A percentile compares a stretch with the other conserved stretches of the same genome.
Evolutionary conservation across 2,888 invertebrate species (phyloP).

Genomic region (Diaperis boleti): DNA sequence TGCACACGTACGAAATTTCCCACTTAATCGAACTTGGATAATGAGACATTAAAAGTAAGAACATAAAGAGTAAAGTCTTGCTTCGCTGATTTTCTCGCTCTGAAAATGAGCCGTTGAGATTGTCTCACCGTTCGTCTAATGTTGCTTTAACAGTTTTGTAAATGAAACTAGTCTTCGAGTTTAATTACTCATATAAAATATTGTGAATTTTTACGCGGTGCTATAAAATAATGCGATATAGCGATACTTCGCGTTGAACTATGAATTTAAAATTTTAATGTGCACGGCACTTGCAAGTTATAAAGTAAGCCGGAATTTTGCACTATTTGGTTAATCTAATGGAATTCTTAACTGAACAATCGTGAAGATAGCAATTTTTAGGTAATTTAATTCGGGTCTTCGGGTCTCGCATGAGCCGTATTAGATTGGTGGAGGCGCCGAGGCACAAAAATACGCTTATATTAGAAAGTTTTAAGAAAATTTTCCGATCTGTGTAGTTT

Average conservation of each 20-base stretch:
- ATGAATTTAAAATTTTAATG: conserved; percentile 14
- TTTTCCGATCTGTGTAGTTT: no score
- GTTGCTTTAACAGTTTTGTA: not conserved
- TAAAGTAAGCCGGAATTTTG: conserved; percentile 1
- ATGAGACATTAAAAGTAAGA: not conserved
- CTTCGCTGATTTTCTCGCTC: not conserved
- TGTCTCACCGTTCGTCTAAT: not conserved
- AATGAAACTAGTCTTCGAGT: not conserved
- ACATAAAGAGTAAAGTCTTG: not conserved
- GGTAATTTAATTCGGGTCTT: conserved; percentile 20
- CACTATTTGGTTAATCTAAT: conserved; percentile 24
- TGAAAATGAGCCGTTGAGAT: not conserved
- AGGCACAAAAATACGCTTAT: not conserved
- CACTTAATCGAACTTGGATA: not conserved
- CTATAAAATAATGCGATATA: not conserved
- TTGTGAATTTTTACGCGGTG: not conserved
- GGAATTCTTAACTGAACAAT: conserved; percentile 17
- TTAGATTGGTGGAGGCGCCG: conserved; percentile 29
- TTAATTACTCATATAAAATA: conserved; percentile 1
- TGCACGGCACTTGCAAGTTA: not conserved
- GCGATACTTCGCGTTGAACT: not conserved
- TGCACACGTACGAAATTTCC: not conserved
- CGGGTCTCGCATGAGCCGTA: conserved; percentile 8
- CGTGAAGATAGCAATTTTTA: conserved; percentile 8
- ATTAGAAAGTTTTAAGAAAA: no score